phyloP scores from a whole-genome alignment of 1,140 invertebrate genomes.

The Colletes gigas region DNA sequence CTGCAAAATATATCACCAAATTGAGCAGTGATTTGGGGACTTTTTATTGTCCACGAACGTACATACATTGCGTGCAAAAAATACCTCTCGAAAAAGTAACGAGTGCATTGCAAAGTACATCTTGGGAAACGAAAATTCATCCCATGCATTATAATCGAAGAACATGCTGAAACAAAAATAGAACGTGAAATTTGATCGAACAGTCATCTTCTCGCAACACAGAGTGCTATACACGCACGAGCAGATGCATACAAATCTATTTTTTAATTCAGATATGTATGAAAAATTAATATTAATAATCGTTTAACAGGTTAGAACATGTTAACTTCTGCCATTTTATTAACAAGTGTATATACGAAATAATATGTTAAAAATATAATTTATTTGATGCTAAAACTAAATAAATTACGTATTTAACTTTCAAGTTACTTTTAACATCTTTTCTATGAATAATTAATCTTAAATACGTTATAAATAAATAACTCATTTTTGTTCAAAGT shows the following conservation, averaged over 20 bases:
- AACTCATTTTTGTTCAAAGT: not conserved
- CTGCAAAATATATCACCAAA: constrained; percentile 76
- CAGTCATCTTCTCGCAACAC: not conserved
- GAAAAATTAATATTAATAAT: too few species aligned
- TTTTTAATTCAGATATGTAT: not conserved
- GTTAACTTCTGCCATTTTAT: too few species aligned
- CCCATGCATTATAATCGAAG: constrained; percentile 74
- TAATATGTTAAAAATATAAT: too few species aligned
- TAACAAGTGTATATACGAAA: too few species aligned
- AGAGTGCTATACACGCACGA: constrained; percentile 1
- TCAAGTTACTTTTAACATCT: too few species aligned
- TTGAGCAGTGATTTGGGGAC: not conserved
- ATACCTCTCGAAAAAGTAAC: constrained; percentile 48
- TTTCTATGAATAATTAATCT: not conserved
- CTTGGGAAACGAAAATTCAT: constrained; percentile 68
- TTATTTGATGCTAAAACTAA: too few species aligned
- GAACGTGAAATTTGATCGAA: constrained; percentile 11
- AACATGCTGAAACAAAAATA: constrained; percentile 77
- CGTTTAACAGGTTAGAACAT: too few species aligned
- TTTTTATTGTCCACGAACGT: not conserved
- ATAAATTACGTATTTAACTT: too few species aligned
- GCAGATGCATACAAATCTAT: not conserved
- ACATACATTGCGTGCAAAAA: constrained; percentile 41
- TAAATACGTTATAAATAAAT: not conserved
- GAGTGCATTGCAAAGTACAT: constrained; percentile 48